These are phyloP conservation scores for Paralvinella palmiformis DNA, from an alignment of 1,140 invertebrate species.

Conservation along the genomic window DNA sequence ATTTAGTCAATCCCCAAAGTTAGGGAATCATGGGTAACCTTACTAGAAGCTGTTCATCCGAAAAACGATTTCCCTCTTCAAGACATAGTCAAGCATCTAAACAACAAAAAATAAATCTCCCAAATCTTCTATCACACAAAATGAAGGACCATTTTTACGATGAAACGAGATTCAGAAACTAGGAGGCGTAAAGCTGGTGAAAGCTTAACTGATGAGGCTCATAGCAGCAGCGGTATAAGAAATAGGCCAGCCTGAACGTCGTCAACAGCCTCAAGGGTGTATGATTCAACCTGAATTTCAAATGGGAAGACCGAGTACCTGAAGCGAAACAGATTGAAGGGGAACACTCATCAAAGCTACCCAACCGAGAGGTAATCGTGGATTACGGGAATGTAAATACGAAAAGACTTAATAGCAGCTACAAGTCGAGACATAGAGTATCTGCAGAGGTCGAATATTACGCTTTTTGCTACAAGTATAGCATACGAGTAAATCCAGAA, in stretches of 20 bases:
- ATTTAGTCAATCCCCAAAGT: conserved; percentile 1
- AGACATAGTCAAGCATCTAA: background rate
- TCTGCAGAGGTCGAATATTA: background rate
- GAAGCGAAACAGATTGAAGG: background rate
- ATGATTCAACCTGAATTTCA: background rate
- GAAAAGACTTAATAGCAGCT: background rate
- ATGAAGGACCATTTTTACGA: background rate
- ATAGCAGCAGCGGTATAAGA: background rate
- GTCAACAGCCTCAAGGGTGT: background rate
- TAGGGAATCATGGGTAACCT: too few relatives aligned
- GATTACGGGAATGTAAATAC: background rate
- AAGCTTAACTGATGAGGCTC: background rate
- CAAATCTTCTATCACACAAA: conserved; percentile 2
- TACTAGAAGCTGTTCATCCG: background rate
- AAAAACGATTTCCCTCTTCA: background rate
- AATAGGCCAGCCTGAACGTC: background rate
- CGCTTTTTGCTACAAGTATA: background rate
- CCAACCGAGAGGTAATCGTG: too few relatives aligned
- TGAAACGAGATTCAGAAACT: background rate
- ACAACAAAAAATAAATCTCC: background rate
- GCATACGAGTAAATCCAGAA: background rate
- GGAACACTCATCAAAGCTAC: background rate
- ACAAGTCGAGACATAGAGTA: conserved; percentile 7
- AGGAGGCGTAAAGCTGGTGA: background rate
- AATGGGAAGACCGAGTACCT: background rate